Conservation (phyloP, 2,888 invertebrate species). For the Odontocolon sp. region DNA sequence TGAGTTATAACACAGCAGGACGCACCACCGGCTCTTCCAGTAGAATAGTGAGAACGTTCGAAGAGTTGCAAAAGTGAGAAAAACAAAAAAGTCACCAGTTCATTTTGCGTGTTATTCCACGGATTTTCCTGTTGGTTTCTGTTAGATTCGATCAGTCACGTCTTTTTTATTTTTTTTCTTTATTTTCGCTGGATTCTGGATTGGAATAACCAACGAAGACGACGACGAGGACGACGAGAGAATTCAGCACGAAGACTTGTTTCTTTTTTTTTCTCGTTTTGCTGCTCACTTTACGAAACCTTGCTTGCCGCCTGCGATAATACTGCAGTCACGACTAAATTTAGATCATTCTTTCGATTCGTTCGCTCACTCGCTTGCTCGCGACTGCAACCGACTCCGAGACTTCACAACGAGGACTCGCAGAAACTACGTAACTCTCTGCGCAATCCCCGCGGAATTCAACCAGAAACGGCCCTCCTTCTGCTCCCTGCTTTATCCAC, state of each 20-base stretch:
- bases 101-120: too few relatives aligned
- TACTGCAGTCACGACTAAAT: conserved; percentile 64
- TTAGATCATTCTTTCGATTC: conserved; percentile 58
- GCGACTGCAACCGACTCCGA: too few relatives aligned
- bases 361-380: neutral
- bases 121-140: neutral
- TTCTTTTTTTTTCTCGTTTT: too few relatives aligned
- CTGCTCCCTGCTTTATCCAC: too few relatives aligned
- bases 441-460: too few relatives aligned
- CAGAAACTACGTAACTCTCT: too few relatives aligned
- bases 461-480: too few relatives aligned
- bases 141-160: neutral
- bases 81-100: too few relatives aligned
- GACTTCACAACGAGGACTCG: too few relatives aligned
- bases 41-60: too few relatives aligned
- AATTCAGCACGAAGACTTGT: neutral
- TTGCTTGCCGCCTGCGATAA: conserved; percentile 6
- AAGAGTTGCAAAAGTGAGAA: too few relatives aligned
- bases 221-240: conserved; percentile 2
- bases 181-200: neutral
- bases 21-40: neutral
- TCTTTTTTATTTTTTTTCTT: neutral
- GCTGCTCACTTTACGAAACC: conserved; percentile 31
- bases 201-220: neutral
- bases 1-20: neutral